Conservation (phyloP, 2,797 vertebrate genomes). For the Fringilla coelebs region DNA sequence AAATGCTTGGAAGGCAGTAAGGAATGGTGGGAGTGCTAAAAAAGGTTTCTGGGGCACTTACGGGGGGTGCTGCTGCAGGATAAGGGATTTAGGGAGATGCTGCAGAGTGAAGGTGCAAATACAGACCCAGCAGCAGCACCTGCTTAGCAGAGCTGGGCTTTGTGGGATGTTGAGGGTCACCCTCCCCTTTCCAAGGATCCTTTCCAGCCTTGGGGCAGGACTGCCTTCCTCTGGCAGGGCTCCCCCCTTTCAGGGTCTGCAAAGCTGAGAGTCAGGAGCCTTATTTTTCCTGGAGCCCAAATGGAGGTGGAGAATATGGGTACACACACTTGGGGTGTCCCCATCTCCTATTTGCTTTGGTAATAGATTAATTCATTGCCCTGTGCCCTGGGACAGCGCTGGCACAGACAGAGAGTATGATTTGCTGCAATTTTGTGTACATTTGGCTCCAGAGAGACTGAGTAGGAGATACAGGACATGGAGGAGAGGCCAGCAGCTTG, state of each 20-base stretch:
- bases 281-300: not conserved
- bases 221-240: not conserved
- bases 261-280: not conserved
- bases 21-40: not conserved
- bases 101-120: not conserved
- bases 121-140: not conserved
- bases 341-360: not conserved
- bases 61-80: not conserved
- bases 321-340: accelerated
- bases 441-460: not conserved
- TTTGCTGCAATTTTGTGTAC: not conserved
- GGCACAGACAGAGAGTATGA: not conserved
- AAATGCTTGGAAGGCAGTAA: not conserved
- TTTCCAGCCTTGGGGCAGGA: not conserved
- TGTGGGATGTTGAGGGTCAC: not conserved
- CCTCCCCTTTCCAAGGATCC: not conserved
- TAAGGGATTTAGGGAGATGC: not conserved
- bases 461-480: not conserved
- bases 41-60: not conserved
- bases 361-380: not conserved
- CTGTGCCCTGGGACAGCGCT: not conserved
- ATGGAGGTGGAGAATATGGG: not conserved
- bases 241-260: not conserved
- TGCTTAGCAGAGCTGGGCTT: not conserved
- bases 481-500: not conserved